phyloP scores from a whole-genome alignment of 1,140 invertebrate species.

The Ruditapes philippinarum region DNA sequence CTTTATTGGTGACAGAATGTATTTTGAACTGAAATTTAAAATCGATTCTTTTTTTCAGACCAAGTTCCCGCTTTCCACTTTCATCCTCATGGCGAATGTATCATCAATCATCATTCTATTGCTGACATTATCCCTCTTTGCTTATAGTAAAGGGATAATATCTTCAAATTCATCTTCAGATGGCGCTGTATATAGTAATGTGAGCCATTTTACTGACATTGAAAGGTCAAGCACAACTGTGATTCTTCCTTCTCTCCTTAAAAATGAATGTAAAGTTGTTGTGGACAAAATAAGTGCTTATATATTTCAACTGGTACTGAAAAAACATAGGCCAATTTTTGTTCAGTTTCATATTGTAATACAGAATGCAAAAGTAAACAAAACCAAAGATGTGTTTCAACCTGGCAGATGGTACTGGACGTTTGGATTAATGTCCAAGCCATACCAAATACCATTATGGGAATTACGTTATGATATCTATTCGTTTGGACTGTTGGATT shows the following conservation, averaged over 20 bases:
- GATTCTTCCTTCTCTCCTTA: not conserved
- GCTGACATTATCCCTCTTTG: no score
- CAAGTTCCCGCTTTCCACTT: no score
- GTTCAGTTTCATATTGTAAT: not conserved
- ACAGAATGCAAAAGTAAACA: not conserved
- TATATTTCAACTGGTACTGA: not conserved
- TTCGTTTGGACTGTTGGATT: slow-evolving; percentile 24
- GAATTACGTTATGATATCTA: not conserved
- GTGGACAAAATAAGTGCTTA: not conserved
- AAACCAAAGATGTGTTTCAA: slow-evolving; percentile 1
- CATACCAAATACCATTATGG: slow-evolving; percentile 5
- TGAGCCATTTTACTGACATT: no score
- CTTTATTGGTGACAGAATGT: no score
- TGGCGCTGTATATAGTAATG: no score
- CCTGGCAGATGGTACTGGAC: slow-evolving; percentile 5
- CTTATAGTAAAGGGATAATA: no score
- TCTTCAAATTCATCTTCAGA: no score
- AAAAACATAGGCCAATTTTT: not conserved
- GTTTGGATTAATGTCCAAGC: not conserved
- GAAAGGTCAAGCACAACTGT: no score
- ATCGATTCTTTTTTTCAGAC: no score
- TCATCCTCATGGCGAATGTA: no score
- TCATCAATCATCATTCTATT: no score
- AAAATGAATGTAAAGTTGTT: not conserved
- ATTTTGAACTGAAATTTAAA: no score